Evolutionary conservation across 2,113 vertebrate species (phyloP), one percentile per base, ranked within the genome.

Genomic region (Tauraco erythrolophus): DNA sequence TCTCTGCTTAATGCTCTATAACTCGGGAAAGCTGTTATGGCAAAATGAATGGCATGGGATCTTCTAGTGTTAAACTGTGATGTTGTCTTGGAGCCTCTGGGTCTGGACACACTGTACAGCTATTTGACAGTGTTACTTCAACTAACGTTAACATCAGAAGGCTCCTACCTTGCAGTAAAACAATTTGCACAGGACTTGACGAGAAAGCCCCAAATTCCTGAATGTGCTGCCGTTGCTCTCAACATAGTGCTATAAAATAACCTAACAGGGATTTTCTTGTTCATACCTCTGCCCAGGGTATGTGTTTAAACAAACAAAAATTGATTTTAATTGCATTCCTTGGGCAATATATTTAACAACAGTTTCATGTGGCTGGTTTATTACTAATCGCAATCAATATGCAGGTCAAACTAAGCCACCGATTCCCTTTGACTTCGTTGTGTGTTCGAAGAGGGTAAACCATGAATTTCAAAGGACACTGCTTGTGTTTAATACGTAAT

Each of bases 241-340:
- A 90, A 98, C 98, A 98, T 82, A 98, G 96, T 98, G 98, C 79
- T 62, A 98, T 97, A 98, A 99, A 98, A 99, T 98, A 98, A 98
- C 97, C 98, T 98, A 98, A 98, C 97, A 98, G 98, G 98, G 98
- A 98, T 99, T 99, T 99, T 98, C 98, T 99, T 98, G 97, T 98
- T 99, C 98, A 95, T 98, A 98, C 96, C 95, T 98, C 97, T 97
- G 96, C 96, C 97, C 85, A 91, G 95, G 75, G 87, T 96, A 96
- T 92, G 92, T 66, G 84, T 83, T 95, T 97, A 98, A 98, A 96
- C 95, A 97, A 91, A 78, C 3, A 64, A 57, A 74, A 85, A n/a
- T 80, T 89, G 60, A 95, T 97, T 95, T 95, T 56, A 74, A 79
- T 74, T 48, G 19, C 35, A 66, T 91, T 94, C 82, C 61, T 83